Percentiles rank a stretch among this genome's conserved stretches.
phyloP scores from a whole-genome alignment of 2,797 vertebrate genomes.

The Steatocranus sp. region DNA sequence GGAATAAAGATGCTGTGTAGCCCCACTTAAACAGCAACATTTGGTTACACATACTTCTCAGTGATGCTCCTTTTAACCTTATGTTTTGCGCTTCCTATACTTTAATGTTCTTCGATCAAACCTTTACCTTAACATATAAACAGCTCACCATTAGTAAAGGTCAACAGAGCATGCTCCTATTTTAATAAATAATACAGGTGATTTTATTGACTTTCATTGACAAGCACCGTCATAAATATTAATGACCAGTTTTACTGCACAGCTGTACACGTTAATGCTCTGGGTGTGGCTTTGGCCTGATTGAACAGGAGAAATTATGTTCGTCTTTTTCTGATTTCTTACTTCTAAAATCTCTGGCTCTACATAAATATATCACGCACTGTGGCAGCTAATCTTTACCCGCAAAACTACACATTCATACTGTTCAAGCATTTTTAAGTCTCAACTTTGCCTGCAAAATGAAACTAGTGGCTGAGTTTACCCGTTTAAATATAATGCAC shows the following conservation, averaged over 20 bases:
- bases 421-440: neutral
- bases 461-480: neutral
- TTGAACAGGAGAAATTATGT: neutral
- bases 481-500: neutral
- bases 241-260: neutral
- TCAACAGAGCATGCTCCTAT: neutral
- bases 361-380: neutral
- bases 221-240: neutral
- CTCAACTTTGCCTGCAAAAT: neutral
- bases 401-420: neutral
- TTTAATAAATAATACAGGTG: neutral
- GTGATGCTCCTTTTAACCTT: neutral
- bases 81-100: neutral
- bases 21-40: neutral
- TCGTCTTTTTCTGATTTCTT: neutral
- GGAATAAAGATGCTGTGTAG: neutral
- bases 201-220: neutral
- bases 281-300: neutral
- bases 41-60: neutral
- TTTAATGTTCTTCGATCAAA: neutral
- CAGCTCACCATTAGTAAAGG: neutral
- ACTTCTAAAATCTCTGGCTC: neutral
- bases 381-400: neutral
- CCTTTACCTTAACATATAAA: neutral
- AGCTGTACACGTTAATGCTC: neutral